phyloP scores from a whole-genome alignment of 2,797 vertebrate species.

The Spheniscus humboldti region DNA sequence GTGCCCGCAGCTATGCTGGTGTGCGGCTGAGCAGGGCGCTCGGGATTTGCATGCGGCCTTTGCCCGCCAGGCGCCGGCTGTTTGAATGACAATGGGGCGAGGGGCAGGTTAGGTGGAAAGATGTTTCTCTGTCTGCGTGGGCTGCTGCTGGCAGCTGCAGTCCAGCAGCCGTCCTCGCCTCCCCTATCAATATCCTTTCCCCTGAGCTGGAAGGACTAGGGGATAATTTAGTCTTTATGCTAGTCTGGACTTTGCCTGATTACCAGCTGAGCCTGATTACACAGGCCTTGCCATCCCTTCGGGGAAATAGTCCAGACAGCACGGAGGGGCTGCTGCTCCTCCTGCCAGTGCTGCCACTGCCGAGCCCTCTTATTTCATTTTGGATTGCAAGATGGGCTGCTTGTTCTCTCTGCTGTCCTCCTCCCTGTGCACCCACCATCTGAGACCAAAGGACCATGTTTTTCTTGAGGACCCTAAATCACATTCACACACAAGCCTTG shows the following conservation, averaged over 20 bases:
- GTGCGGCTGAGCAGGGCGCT: not conserved
- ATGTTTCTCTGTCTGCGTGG: not conserved
- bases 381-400: not conserved
- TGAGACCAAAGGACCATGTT: not conserved
- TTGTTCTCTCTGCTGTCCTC: not conserved
- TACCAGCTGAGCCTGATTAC: slow-evolving; percentile 76
- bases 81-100: slow-evolving; percentile 7
- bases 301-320: slow-evolving; percentile 51
- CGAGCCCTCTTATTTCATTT: not conserved
- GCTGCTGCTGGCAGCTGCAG: slow-evolving; percentile 57
- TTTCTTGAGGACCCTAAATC: not conserved
- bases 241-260: slow-evolving; percentile 67
- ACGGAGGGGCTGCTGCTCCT: not conserved
- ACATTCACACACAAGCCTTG: not conserved
- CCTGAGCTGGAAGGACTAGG: slow-evolving; percentile 56
- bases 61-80: not conserved
- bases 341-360: not conserved
- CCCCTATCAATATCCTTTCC: slow-evolving; percentile 54
- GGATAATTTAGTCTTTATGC: slow-evolving; percentile 65
- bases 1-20: not conserved
- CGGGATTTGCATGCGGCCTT: not conserved
- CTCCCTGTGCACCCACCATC: not conserved
- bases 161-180: slow-evolving; percentile 31
- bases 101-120: not conserved
- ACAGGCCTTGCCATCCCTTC: slow-evolving; percentile 53